Conservation (phyloP, 2,113 vertebrate species). For the Haplochromis vanheusdeni region DNA sequence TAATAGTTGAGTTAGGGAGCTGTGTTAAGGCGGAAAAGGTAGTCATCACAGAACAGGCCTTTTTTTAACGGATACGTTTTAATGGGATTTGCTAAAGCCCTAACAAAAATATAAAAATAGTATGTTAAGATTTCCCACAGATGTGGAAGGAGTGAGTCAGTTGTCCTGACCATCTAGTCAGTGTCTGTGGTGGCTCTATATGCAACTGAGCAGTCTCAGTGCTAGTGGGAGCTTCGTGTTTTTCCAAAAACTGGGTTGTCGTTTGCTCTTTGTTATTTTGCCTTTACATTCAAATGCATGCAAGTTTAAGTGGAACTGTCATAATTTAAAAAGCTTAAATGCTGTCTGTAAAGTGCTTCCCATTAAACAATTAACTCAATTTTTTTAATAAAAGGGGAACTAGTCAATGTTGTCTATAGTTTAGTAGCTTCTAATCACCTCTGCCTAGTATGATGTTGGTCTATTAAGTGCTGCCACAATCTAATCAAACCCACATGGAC, state of each 20-base stretch:
- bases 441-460: not conserved
- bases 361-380: not conserved
- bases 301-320: not conserved
- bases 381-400: not conserved
- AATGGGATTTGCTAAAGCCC: not conserved
- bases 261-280: not conserved
- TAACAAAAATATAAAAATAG: not conserved
- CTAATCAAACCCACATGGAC: not conserved
- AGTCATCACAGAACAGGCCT: not conserved
- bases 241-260: not conserved
- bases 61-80: not conserved
- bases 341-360: not conserved
- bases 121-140: conserved; percentile 5
- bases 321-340: not conserved
- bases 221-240: not conserved
- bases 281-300: not conserved
- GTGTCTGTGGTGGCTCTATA: not conserved
- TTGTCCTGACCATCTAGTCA: not conserved
- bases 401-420: not conserved
- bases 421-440: not conserved
- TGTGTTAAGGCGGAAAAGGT: not conserved
- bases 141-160: conserved; percentile 53
- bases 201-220: not conserved
- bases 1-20: not conserved
- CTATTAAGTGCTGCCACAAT: not conserved